phyloP scores from a whole-genome alignment of 2,888 invertebrate species.

The Mythimna ferrago region DNA sequence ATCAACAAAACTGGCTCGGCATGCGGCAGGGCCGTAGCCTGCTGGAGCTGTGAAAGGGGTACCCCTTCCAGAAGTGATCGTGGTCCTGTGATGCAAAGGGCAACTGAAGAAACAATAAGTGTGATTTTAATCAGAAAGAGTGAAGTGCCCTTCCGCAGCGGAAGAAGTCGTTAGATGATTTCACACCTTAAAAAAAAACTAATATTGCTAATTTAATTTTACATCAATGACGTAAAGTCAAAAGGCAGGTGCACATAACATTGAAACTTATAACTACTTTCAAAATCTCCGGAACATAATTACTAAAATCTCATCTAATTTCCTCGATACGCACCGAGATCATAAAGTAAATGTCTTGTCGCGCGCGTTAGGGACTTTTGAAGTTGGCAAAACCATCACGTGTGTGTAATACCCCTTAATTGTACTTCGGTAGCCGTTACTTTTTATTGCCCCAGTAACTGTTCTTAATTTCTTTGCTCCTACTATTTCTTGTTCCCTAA shows the following conservation, averaged over 20 bases:
- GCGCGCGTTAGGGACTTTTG: conserved; percentile 43
- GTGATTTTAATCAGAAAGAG: no score
- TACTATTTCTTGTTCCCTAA: conserved; percentile 56
- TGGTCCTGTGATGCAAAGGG: no score
- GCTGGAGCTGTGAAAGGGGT: no score
- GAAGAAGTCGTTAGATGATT: no score
- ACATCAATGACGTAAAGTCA: conserved; percentile 20
- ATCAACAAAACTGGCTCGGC: no score
- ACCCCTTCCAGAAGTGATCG: no score
- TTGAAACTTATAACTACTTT: conserved; percentile 54
- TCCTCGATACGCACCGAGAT: conserved; percentile 41
- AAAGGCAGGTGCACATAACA: conserved; percentile 32
- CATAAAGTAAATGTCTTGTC: conserved; percentile 57
- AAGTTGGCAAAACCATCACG: conserved; percentile 64
- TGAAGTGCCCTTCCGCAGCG: no score
- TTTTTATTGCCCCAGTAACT: conserved; percentile 74
- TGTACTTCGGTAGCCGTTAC: conserved; percentile 72
- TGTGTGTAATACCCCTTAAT: conserved; percentile 74
- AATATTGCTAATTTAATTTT: conserved; percentile 2
- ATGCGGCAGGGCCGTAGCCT: no score
- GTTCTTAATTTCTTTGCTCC: conserved; percentile 67
- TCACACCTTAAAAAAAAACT: no score
- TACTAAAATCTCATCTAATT: conserved; percentile 54
- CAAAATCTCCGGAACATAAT: conserved; percentile 37
- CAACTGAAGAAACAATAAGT: no score